A percentile compares a stretch with the other conserved stretches of the same genome.
phyloP scores from a whole-genome alignment of 2,888 invertebrate species.

The Xylota sylvarum region DNA sequence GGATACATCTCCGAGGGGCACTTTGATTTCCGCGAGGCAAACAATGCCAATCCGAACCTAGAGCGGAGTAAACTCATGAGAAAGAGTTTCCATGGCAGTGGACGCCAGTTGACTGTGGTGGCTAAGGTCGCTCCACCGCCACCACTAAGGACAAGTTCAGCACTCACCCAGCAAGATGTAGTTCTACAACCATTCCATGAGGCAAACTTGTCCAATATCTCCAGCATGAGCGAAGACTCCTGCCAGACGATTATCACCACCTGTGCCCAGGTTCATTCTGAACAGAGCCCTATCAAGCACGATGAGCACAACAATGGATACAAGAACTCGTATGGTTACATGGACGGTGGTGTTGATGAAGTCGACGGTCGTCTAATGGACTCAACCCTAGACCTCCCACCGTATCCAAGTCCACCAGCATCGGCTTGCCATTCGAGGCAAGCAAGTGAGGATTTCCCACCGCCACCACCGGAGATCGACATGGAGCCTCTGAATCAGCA shows the following conservation, averaged over 20 bases:
- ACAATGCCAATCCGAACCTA: conserved; percentile 91
- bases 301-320: conserved; percentile 80
- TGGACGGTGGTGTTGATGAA: conserved; percentile 86
- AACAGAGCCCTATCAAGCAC: conserved; percentile 89
- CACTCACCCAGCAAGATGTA: conserved; percentile 86
- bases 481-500: conserved; percentile 88
- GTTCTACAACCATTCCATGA: conserved; percentile 83
- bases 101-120: conserved; percentile 91
- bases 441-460: conserved; percentile 95
- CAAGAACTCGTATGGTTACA: conserved; percentile 83
- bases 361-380: conserved; percentile 86
- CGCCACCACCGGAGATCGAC: conserved; percentile 91
- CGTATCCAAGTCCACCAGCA: conserved; percentile 92
- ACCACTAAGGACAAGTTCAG: conserved; percentile 94
- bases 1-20: conserved; percentile 96
- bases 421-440: conserved; percentile 93
- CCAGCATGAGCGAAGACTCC: conserved; percentile 85
- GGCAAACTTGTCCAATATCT: conserved; percentile 84
- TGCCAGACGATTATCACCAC: conserved; percentile 91
- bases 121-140: conserved; percentile 95
- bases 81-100: conserved; percentile 95
- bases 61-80: conserved; percentile 95
- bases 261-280: conserved; percentile 93
- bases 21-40: conserved; percentile 89
- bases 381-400: conserved; percentile 88